phyloP scores from a whole-genome alignment of 2,797 vertebrate genomes.

The Alfaro cultratus region DNA sequence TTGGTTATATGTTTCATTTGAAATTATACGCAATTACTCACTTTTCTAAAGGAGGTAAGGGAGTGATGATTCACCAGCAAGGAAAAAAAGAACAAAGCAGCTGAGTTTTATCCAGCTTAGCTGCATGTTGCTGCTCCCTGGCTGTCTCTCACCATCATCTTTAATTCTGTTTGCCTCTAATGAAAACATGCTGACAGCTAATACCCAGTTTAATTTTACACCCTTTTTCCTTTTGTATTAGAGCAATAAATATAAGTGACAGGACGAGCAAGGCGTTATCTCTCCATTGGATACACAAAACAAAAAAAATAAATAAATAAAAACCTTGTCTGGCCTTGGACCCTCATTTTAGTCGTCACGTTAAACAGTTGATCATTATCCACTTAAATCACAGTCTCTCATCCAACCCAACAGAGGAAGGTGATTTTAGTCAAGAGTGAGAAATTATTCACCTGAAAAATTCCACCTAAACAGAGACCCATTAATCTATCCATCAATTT shows the following conservation, averaged over 20 bases:
- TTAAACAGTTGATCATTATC: slow-evolving; percentile 73
- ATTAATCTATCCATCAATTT: neutral
- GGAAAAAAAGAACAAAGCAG: slow-evolving; percentile 31
- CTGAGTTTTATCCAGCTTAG: slow-evolving; percentile 59
- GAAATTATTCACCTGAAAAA: neutral
- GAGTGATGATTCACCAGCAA: slow-evolving; percentile 68
- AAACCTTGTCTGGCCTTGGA: slow-evolving; percentile 26
- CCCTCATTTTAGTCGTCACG: slow-evolving; percentile 54
- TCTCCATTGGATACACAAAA: slow-evolving; percentile 23
- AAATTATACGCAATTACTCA: slow-evolving; percentile 37
- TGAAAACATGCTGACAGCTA: slow-evolving; percentile 78
- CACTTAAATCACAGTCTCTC: slow-evolving; percentile 66
- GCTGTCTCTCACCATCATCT: slow-evolving; percentile 64
- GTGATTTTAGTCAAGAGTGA: slow-evolving; percentile 45
- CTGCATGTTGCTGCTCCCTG: slow-evolving; percentile 56
- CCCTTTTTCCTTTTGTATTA: slow-evolving; percentile 53
- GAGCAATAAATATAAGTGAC: slow-evolving; percentile 68
- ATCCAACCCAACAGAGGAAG: slow-evolving; percentile 46
- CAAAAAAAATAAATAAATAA: too few species aligned
- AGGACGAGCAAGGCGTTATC: slow-evolving; percentile 52
- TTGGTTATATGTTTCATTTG: slow-evolving; percentile 35
- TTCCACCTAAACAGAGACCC: neutral
- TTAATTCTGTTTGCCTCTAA: slow-evolving; percentile 71
- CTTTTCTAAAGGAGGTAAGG: slow-evolving; percentile 43
- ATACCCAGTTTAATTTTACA: slow-evolving; percentile 67